Percentiles rank a stretch among this genome's conserved stretches.
Conservation (phyloP, 2,888 invertebrate genomes). For the Amorpha juglandis region DNA sequence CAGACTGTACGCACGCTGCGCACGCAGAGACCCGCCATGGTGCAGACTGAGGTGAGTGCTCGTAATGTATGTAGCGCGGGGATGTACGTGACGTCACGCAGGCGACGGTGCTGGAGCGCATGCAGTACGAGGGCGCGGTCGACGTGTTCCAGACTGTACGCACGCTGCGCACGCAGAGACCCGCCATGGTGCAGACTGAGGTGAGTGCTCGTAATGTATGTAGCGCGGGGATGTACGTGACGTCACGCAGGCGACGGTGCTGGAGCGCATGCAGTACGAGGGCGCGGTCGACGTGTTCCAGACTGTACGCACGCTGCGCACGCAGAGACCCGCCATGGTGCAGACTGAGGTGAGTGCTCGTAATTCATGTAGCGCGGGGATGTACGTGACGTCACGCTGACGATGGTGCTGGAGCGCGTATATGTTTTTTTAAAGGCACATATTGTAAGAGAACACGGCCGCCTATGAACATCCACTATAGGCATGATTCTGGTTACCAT, state of each 20-base stretch:
- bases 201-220: too few relatives aligned
- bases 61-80: too few relatives aligned
- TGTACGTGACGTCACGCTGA: slow-evolving; percentile 97
- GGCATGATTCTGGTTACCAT: too few relatives aligned
- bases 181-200: slow-evolving; percentile 99
- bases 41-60: slow-evolving; percentile 98
- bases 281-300: slow-evolving; percentile 99
- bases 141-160: slow-evolving; percentile 99
- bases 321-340: slow-evolving; percentile 99
- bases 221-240: too few relatives aligned
- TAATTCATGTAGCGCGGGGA: too few relatives aligned
- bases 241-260: slow-evolving; percentile 97
- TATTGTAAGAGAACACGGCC: too few relatives aligned
- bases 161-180: slow-evolving; percentile 98
- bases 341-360: slow-evolving; percentile 98
- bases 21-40: slow-evolving; percentile 99
- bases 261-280: slow-evolving; percentile 99
- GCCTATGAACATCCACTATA: too few relatives aligned
- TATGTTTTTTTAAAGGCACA: too few relatives aligned
- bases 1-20: slow-evolving; percentile 99
- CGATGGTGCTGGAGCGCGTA: slow-evolving; percentile 98
- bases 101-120: slow-evolving; percentile 98
- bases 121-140: slow-evolving; percentile 99
- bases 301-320: slow-evolving; percentile 98
- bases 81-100: too few relatives aligned